Percentiles rank a stretch among this genome's conserved stretches.
These are phyloP conservation scores for Saiga tatarica DNA, from an alignment of 2,113 vertebrate species.

Conservation along the genomic window DNA sequence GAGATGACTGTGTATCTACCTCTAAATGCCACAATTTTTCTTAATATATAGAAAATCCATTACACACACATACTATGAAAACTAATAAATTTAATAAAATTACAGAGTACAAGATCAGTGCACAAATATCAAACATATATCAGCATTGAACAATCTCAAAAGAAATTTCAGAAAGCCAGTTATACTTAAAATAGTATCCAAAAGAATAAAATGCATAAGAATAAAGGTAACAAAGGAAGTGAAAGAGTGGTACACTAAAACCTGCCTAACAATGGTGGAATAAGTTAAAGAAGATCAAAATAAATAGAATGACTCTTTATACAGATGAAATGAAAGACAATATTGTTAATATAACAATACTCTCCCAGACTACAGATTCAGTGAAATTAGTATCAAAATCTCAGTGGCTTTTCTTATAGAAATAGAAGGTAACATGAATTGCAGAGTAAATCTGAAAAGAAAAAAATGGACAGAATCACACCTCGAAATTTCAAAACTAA, in stretches of 20 bases:
- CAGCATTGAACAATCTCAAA: not conserved
- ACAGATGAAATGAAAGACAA: not conserved
- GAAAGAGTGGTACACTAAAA: not conserved
- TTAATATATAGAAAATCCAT: not conserved
- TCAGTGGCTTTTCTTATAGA: not conserved
- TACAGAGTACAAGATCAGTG: not conserved
- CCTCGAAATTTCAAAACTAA: not conserved
- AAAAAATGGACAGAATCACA: not conserved
- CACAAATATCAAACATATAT: not conserved
- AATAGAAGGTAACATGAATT: not conserved
- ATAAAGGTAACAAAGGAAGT: not conserved
- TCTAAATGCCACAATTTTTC: not conserved
- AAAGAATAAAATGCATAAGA: not conserved
- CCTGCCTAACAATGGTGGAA: not conserved
- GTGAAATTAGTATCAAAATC: not conserved
- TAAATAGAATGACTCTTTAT: not conserved
- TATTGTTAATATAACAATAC: not conserved
- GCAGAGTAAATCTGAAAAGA: not conserved
- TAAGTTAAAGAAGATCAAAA: not conserved
- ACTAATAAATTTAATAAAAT: not conserved
- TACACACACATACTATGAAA: not conserved
- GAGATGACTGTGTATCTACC: not conserved
- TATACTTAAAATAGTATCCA: not conserved
- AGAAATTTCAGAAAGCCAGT: not conserved
- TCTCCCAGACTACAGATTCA: not conserved